Evolutionary conservation across 2,113 vertebrate species (phyloP).

Genomic region (Motacilla tschutschensis): DNA sequence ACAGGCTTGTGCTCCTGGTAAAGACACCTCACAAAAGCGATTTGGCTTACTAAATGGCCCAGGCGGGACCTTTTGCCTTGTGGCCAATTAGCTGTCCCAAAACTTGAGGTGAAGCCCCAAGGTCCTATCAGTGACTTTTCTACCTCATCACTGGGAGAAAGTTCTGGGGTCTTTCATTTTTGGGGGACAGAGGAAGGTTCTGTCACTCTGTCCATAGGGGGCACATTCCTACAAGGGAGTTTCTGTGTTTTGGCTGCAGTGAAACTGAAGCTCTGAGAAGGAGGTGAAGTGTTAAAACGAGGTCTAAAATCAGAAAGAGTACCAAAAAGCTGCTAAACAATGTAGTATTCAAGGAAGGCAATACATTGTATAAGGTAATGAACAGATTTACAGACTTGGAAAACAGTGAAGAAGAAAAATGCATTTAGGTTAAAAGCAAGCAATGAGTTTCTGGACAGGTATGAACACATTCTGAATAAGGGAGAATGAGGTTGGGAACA

Average conservation of each 20-base stretch:
- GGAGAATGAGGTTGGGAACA: neutral
- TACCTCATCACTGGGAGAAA: too few species aligned
- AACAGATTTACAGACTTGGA: slow-evolving; percentile 8
- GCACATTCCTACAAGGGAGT: neutral
- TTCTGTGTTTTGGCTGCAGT: neutral
- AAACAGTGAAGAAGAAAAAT: slow-evolving; percentile 28
- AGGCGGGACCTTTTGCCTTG: too few species aligned
- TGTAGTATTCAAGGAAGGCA: neutral
- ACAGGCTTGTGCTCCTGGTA: too few species aligned
- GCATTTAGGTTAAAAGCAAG: slow-evolving; percentile 16
- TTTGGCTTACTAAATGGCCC: too few species aligned
- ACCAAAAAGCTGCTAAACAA: neutral
- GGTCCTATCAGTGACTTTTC: too few species aligned
- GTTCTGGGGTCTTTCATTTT: too few species aligned
- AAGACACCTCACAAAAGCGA: too few species aligned
- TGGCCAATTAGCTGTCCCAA: too few species aligned
- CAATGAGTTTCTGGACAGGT: slow-evolving; percentile 13
- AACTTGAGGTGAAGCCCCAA: too few species aligned
- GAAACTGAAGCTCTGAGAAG: neutral
- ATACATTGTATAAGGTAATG: neutral
- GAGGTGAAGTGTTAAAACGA: neutral
- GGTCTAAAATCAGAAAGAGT: neutral
- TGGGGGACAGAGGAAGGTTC: too few species aligned
- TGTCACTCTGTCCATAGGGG: too few species aligned
- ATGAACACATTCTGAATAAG: neutral